Evolutionary conservation across 2,113 vertebrate genomes (phyloP).

Genomic region (Tursiops truncatus): DNA sequence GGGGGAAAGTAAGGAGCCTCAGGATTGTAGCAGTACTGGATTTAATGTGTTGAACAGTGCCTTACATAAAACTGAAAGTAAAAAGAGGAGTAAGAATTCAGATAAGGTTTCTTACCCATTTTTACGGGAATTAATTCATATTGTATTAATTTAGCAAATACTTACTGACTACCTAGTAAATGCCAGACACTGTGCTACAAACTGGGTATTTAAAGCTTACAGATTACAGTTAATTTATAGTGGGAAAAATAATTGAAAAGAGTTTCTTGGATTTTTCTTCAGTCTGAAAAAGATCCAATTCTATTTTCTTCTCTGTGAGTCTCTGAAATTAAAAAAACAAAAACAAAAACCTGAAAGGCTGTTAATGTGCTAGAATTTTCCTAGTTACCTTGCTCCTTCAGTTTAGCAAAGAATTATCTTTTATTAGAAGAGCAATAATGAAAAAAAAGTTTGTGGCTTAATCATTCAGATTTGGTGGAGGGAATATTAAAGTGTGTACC

Average conservation of each 20-base stretch:
- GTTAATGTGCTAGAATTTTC: slow-evolving; percentile 33
- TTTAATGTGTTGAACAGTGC: neutral
- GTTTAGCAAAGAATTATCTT: slow-evolving; percentile 9
- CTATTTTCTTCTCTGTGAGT: slow-evolving; percentile 1
- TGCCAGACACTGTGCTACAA: neutral
- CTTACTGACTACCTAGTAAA: neutral
- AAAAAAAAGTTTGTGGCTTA: neutral
- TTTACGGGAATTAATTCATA: neutral
- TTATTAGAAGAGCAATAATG: neutral
- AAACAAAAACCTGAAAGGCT: neutral
- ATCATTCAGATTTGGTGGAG: neutral
- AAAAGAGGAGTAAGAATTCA: neutral
- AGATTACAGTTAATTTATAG: slow-evolving; percentile 2
- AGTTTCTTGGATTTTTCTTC: neutral
- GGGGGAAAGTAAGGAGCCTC: neutral
- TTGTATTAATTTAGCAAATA: neutral
- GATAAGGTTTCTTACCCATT: neutral
- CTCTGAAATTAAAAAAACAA: neutral
- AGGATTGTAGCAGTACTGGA: neutral
- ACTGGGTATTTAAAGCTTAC: neutral
- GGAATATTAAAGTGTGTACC: neutral
- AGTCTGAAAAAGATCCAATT: neutral
- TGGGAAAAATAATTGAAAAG: slow-evolving; percentile 9
- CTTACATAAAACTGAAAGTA: slow-evolving; percentile 16
- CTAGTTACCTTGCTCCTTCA: slow-evolving; percentile 29